phyloP scores from a whole-genome alignment of 2,797 vertebrate species.

The Sebastolobus alascanus region DNA sequence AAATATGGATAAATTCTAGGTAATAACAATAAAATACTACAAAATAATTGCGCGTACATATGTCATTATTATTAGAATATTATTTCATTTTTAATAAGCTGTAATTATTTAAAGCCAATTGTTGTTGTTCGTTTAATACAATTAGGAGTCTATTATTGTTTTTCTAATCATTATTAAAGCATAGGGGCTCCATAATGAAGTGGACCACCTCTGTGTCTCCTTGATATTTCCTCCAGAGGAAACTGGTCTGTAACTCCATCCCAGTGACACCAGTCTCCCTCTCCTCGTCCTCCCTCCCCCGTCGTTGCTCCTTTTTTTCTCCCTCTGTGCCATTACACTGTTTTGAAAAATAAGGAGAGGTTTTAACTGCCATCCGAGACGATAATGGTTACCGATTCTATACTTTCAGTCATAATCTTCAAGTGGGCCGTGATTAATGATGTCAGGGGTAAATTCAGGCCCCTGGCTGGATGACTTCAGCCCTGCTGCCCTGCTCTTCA shows the following conservation, averaged over 20 bases:
- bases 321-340: conserved; percentile 71
- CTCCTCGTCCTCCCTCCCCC: neutral
- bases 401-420: conserved; percentile 92
- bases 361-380: conserved; percentile 87
- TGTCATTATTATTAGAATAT: neutral
- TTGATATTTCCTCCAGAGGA: conserved; percentile 54
- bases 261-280: conserved; percentile 50
- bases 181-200: neutral
- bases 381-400: conserved; percentile 90
- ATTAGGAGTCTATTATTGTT: neutral
- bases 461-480: conserved; percentile 84
- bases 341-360: conserved; percentile 87
- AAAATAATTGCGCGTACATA: neutral
- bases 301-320: neutral
- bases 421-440: conserved; percentile 93
- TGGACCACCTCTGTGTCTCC: conserved; percentile 48
- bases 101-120: neutral
- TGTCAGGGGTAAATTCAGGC: conserved; percentile 76
- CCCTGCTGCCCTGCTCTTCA: conserved; percentile 80
- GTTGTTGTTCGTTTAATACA: neutral
- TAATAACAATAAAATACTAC: neutral
- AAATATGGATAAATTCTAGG: neutral
- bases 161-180: conserved; percentile 24
- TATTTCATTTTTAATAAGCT: no score
- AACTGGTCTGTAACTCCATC: conserved; percentile 57